phyloP scores from a whole-genome alignment of 1,140 invertebrate species.

The Phthorimaea operculella region DNA sequence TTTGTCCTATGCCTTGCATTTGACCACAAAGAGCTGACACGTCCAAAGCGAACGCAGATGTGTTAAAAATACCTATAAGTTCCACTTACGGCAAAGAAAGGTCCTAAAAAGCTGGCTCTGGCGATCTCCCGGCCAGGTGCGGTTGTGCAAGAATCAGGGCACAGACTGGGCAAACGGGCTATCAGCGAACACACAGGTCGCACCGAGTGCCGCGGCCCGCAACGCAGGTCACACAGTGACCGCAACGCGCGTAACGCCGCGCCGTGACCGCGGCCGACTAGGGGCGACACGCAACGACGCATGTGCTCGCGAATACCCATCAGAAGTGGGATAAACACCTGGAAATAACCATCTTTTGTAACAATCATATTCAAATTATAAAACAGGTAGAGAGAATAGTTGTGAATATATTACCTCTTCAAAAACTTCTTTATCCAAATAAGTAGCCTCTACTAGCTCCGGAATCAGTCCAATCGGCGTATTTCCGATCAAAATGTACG shows the following conservation, averaged over 20 bases:
- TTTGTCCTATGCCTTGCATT: too few relatives aligned
- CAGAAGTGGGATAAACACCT: conserved; percentile 58
- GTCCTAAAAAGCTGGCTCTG: conserved; percentile 85
- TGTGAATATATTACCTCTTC: conserved; percentile 44
- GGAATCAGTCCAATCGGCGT: conserved; percentile 56
- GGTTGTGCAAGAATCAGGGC: conserved; percentile 76
- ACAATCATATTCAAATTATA: too few relatives aligned
- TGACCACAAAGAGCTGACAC: too few relatives aligned
- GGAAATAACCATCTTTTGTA: background rate
- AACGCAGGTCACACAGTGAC: conserved; percentile 52
- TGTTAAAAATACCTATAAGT: too few relatives aligned
- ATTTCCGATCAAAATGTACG: conserved; percentile 54
- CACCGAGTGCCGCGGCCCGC: conserved; percentile 37
- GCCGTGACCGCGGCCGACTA: conserved; percentile 42
- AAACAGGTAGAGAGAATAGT: background rate
- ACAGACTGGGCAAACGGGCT: conserved; percentile 78
- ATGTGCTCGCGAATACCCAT: conserved; percentile 62
- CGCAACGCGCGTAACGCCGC: conserved; percentile 53
- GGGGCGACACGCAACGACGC: conserved; percentile 51
- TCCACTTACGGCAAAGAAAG: conserved; percentile 72
- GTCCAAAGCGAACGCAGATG: too few relatives aligned
- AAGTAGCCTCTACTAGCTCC: conserved; percentile 53
- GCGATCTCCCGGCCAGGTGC: conserved; percentile 85
- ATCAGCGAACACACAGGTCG: conserved; percentile 85
- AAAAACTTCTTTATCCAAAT: conserved; percentile 52